Evolutionary conservation across 2,888 invertebrate species (phyloP).

Genomic region (Eudasyphora cyanicolor): DNA sequence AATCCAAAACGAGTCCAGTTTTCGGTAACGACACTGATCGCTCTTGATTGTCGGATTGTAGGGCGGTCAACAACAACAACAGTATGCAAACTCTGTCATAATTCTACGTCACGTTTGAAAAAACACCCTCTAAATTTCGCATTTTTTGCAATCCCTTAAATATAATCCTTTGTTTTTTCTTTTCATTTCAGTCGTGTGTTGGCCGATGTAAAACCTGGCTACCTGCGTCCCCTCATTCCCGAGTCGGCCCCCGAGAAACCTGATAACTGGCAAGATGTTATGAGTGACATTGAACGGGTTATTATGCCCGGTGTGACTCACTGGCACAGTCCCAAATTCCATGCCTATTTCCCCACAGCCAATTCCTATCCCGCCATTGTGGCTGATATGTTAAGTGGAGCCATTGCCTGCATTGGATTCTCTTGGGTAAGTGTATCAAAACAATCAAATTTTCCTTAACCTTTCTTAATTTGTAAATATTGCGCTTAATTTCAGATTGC

Average conservation of each 20-base stretch:
- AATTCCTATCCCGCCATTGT: slow-evolving; percentile 96
- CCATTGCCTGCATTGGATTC: slow-evolving; percentile 97
- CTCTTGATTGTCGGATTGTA: no score
- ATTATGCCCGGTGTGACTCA: slow-evolving; percentile 99
- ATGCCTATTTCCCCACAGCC: slow-evolving; percentile 96
- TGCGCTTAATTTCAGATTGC: slow-evolving; percentile 86
- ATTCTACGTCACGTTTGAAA: no score
- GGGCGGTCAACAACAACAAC: no score
- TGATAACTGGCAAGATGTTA: slow-evolving; percentile 94
- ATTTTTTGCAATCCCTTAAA: background rate
- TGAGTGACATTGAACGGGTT: slow-evolving; percentile 95
- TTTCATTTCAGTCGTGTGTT: slow-evolving; percentile 86
- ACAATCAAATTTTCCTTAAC: background rate
- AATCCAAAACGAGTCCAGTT: no score
- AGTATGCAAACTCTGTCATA: no score
- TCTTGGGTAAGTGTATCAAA: slow-evolving; percentile 88
- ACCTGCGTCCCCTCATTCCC: slow-evolving; percentile 92
- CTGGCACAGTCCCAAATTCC: slow-evolving; percentile 97
- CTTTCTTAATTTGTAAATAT: background rate
- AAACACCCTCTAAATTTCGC: no score
- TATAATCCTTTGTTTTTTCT: background rate
- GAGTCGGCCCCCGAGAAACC: slow-evolving; percentile 90
- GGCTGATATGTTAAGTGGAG: slow-evolving; percentile 96
- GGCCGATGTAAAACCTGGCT: slow-evolving; percentile 96
- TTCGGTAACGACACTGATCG: no score